Conservation (phyloP, 2,113 vertebrate genomes). For the Xiphias gladius region DNA sequence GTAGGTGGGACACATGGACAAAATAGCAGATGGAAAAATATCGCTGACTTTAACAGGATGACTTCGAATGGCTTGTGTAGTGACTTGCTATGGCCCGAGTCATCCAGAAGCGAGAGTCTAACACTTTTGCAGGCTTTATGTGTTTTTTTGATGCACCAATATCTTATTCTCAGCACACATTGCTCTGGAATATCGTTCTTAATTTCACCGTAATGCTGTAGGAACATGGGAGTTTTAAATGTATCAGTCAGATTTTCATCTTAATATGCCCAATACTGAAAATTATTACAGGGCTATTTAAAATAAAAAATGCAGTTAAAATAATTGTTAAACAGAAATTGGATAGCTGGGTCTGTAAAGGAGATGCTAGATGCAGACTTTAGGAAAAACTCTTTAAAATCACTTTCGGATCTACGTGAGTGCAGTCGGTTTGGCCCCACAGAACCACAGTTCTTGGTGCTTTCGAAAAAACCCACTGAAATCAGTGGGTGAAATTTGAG, state of each 20-base stretch:
- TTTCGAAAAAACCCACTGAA: constrained; percentile 1
- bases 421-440: neutral
- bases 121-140: neutral
- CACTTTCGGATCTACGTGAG: neutral
- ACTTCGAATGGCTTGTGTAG: constrained; percentile 6
- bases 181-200: neutral
- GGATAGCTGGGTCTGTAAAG: neutral
- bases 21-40: constrained; percentile 21
- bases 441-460: neutral
- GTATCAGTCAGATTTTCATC: neutral
- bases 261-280: constrained; percentile 3
- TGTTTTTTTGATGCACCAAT: neutral
- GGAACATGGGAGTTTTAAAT: neutral
- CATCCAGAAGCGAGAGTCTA: neutral
- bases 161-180: neutral
- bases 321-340: neutral
- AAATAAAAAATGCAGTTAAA: neutral
- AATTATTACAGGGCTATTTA: neutral
- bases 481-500: neutral
- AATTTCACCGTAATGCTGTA: neutral
- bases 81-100: constrained; percentile 13
- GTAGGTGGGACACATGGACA: constrained; percentile 28
- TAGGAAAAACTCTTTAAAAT: neutral
- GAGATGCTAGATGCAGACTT: neutral
- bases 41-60: constrained; percentile 23